Evolutionary conservation across 2,797 vertebrate species (phyloP).

Genomic region (Platyrinchus mystaceus): DNA sequence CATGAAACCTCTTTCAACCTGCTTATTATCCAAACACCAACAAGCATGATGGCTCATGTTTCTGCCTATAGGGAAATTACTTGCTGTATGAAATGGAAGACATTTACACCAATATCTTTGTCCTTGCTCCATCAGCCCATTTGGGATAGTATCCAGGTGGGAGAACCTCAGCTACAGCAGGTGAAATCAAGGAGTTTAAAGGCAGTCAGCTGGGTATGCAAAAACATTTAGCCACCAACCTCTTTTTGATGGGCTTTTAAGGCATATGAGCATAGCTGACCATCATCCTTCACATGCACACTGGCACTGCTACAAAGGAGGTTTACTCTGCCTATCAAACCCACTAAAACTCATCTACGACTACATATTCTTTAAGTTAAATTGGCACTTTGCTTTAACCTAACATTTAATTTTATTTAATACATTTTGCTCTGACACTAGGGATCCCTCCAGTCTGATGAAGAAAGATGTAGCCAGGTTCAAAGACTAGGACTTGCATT

Average conservation of each 20-base stretch:
- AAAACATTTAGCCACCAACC: not conserved
- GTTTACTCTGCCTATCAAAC: not conserved
- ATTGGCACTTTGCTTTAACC: not conserved
- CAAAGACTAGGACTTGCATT: not conserved
- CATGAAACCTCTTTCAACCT: not conserved
- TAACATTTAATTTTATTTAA: not conserved
- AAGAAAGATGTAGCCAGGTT: not conserved
- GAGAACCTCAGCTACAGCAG: not conserved
- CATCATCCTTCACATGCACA: not conserved
- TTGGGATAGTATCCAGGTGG: not conserved
- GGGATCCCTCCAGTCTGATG: not conserved
- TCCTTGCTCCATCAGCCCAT: not conserved
- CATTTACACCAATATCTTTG: not conserved
- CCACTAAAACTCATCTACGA: not conserved
- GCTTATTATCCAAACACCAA: not conserved
- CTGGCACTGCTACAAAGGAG: not conserved
- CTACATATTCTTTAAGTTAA: not conserved
- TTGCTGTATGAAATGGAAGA: not conserved
- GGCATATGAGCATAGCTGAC: not conserved
- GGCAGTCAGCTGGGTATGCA: accelerated
- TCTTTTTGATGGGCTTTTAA: not conserved
- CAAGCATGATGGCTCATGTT: not conserved
- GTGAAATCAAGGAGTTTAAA: not conserved
- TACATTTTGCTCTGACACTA: not conserved
- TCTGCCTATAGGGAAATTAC: not conserved